Evolutionary conservation across 2,888 invertebrate genomes (phyloP).

Genomic region (Drosophila neoperkinsi): DNA sequence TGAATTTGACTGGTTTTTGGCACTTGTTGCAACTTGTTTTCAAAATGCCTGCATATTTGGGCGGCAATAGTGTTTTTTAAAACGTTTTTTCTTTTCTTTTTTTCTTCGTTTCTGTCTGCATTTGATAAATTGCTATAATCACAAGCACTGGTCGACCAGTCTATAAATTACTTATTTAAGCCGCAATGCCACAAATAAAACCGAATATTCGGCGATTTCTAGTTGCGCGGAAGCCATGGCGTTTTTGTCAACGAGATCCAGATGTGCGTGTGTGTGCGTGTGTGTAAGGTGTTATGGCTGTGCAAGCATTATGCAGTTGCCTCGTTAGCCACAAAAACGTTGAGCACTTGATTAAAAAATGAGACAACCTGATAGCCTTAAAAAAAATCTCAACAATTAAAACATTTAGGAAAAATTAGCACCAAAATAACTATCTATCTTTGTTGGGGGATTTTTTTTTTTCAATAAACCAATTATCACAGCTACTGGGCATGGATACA

Average conservation of each 20-base stretch:
- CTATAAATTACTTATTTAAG: constrained; percentile 31
- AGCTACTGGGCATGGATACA: neutral
- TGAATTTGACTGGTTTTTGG: constrained; percentile 65
- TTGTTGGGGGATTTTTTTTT: neutral
- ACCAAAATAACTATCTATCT: neutral
- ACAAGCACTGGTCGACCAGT: constrained; percentile 9
- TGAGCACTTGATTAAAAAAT: neutral
- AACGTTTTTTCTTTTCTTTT: constrained; percentile 6
- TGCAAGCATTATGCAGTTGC: neutral
- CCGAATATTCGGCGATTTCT: constrained; percentile 16
- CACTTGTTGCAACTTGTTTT: constrained; percentile 48
- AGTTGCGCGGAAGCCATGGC: constrained; percentile 4
- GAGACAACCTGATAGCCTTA: neutral
- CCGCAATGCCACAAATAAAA: constrained; percentile 13
- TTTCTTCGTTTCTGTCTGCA: constrained; percentile 10
- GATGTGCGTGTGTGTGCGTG: neutral
- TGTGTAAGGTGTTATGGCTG: neutral
- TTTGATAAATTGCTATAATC: constrained; percentile 41
- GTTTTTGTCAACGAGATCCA: neutral
- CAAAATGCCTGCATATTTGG: constrained; percentile 31
- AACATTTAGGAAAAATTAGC: neutral
- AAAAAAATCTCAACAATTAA: neutral
- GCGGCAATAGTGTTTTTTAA: constrained; percentile 7
- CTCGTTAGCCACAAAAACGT: neutral
- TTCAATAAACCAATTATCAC: too few relatives aligned